These are phyloP conservation scores for Thecocarcelia acutangulata DNA, from an alignment of 2,888 invertebrate genomes.

Conservation along the genomic window DNA sequence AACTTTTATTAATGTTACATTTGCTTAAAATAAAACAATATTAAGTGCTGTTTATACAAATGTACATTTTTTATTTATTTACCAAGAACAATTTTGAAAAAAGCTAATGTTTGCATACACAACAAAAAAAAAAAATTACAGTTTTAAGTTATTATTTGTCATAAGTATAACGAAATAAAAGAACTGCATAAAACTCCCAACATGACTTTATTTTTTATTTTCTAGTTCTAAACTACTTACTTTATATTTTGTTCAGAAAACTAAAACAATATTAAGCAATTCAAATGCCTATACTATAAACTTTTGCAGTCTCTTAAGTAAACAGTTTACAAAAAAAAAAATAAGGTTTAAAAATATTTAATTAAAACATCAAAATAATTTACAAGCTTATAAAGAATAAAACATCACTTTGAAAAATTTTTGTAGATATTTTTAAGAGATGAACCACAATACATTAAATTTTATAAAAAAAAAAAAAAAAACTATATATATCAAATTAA, in stretches of 20 bases:
- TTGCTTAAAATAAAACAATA: slow-evolving; percentile 16
- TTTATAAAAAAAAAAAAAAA: slow-evolving; percentile 17
- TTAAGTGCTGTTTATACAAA: slow-evolving; percentile 31
- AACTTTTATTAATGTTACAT: slow-evolving; percentile 28
- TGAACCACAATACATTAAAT: slow-evolving; percentile 44
- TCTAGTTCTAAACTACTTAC: neutral
- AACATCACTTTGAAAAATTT: slow-evolving; percentile 53
- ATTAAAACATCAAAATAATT: slow-evolving; percentile 13
- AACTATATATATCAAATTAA: slow-evolving; percentile 24
- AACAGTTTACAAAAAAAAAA: slow-evolving; percentile 46
- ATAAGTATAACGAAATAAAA: slow-evolving; percentile 42
- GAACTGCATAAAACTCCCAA: slow-evolving; percentile 23
- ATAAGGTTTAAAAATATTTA: neutral
- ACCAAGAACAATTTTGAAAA: slow-evolving; percentile 19
- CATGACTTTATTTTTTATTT: neutral
- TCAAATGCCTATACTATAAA: slow-evolving; percentile 59
- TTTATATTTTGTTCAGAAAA: slow-evolving; percentile 12
- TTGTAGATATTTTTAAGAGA: slow-evolving; percentile 65
- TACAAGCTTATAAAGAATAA: slow-evolving; percentile 43
- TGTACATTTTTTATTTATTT: slow-evolving; percentile 52
- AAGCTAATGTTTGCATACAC: slow-evolving; percentile 35
- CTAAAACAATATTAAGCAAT: slow-evolving; percentile 62
- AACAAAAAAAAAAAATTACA: slow-evolving; percentile 24
- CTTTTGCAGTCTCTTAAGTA: slow-evolving; percentile 31
- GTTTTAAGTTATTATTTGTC: slow-evolving; percentile 35